Percentiles rank a stretch among this genome's conserved stretches.
Conservation (phyloP, 2,797 vertebrate genomes). For the Adelosebastes latens region DNA sequence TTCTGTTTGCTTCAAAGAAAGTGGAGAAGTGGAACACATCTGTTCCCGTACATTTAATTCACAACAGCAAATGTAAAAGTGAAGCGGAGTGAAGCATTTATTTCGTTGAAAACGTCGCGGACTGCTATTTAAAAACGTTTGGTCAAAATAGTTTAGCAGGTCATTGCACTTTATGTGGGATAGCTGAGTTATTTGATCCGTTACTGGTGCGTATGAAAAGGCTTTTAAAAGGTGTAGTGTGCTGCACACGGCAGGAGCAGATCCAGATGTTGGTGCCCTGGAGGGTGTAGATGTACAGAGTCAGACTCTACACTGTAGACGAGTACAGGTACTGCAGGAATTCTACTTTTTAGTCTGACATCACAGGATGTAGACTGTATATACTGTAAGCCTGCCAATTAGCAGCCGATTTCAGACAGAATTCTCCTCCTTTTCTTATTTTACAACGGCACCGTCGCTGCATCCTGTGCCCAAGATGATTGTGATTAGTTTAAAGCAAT, state of each 20-base stretch:
- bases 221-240: constrained; percentile 7
- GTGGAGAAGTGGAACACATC: not conserved
- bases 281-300: not conserved
- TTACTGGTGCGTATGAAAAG: constrained; percentile 16
- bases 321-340: not conserved
- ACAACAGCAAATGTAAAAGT: not conserved
- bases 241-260: constrained; percentile 10
- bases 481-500: too few species aligned
- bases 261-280: constrained; percentile 44
- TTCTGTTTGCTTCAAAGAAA: not conserved
- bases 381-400: too few species aligned
- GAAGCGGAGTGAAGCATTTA: not conserved
- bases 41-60: not conserved
- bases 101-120: not conserved
- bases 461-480: too few species aligned
- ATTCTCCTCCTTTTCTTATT: too few species aligned
- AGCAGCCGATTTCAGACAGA: too few species aligned
- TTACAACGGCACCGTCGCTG: too few species aligned
- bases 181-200: constrained; percentile 24
- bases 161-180: not conserved
- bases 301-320: not conserved
- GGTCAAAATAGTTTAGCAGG: not conserved
- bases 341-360: too few species aligned
- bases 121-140: not conserved
- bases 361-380: too few species aligned